Percentiles rank a stretch among this genome's conserved stretches.
Evolutionary conservation across 1,140 invertebrate species (phyloP).

Genomic region (Papilio dardanus): DNA sequence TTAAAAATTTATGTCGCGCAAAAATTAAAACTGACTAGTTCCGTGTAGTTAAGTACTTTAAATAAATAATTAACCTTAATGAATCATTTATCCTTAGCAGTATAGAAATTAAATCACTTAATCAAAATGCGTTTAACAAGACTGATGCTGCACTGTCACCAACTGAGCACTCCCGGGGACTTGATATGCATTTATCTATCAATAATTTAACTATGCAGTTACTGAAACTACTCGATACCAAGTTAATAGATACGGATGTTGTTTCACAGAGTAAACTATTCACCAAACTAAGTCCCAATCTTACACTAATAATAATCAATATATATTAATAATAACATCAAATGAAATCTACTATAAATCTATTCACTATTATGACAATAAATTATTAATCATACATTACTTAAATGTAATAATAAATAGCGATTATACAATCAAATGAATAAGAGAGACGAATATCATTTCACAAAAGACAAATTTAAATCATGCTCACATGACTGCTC

Average conservation of each 20-base stretch:
- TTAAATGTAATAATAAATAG: slow-evolving; percentile 82
- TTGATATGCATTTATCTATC: slow-evolving; percentile 73
- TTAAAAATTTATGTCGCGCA: slow-evolving; percentile 81
- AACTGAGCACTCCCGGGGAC: slow-evolving; percentile 32
- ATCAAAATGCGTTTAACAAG: slow-evolving; percentile 75
- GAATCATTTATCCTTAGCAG: slow-evolving; percentile 77
- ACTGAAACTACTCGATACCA: slow-evolving; percentile 69
- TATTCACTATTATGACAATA: slow-evolving; percentile 76
- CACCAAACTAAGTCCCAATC: slow-evolving; percentile 73
- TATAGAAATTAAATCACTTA: slow-evolving; percentile 75
- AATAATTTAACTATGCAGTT: slow-evolving; percentile 76
- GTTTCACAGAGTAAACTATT: slow-evolving; percentile 54
- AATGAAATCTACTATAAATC: slow-evolving; percentile 78
- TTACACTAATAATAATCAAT: slow-evolving; percentile 75
- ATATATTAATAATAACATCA: slow-evolving; percentile 79
- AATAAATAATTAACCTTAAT: slow-evolving; percentile 80
- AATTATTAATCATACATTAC: slow-evolving; percentile 80
- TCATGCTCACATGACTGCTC: slow-evolving; percentile 33
- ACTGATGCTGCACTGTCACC: slow-evolving; percentile 43
- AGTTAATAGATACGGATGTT: slow-evolving; percentile 62
- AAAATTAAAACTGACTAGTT: slow-evolving; percentile 82
- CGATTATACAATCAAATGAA: slow-evolving; percentile 76
- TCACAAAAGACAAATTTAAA: slow-evolving; percentile 54
- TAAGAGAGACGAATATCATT: slow-evolving; percentile 81
- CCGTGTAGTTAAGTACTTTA: slow-evolving; percentile 83